Conservation (phyloP, 2,113 vertebrate species). For the Phalacrocorax aristotelis region DNA sequence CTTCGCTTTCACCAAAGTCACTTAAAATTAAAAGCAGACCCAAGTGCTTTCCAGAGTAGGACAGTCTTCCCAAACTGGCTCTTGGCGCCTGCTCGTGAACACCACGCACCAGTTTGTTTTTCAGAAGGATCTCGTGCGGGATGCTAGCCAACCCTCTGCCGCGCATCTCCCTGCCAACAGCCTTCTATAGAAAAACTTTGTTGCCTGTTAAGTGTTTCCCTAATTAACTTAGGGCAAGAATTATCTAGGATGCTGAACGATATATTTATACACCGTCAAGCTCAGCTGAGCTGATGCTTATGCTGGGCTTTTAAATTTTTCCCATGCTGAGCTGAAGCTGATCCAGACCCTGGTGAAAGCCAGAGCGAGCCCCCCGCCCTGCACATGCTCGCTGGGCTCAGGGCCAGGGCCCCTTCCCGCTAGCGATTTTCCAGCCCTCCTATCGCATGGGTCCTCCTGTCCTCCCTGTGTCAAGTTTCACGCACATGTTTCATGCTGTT, state of each 20-base stretch:
- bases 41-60: neutral
- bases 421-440: neutral
- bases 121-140: neutral
- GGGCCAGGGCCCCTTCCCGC: neutral
- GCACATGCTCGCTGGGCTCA: accelerated
- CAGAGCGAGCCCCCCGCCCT: neutral
- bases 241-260: slow-evolving; percentile 16
- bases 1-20: neutral
- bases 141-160: neutral
- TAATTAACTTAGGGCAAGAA: slow-evolving; percentile 45
- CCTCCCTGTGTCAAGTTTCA: neutral
- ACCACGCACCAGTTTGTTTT: slow-evolving; percentile 32
- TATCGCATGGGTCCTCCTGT: neutral
- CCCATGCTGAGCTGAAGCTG: neutral
- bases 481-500: accelerated
- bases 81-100: neutral
- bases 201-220: slow-evolving; percentile 53
- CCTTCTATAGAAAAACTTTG: slow-evolving; percentile 54
- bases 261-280: neutral
- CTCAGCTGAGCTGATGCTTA: neutral
- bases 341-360: neutral
- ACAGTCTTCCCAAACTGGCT: neutral
- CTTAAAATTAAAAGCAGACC: neutral
- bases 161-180: slow-evolving; percentile 40
- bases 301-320: neutral